Base-by-base conservation (phyloP, 2,888 invertebrate genomes). In the Archaeoteleia sp. region DNA sequence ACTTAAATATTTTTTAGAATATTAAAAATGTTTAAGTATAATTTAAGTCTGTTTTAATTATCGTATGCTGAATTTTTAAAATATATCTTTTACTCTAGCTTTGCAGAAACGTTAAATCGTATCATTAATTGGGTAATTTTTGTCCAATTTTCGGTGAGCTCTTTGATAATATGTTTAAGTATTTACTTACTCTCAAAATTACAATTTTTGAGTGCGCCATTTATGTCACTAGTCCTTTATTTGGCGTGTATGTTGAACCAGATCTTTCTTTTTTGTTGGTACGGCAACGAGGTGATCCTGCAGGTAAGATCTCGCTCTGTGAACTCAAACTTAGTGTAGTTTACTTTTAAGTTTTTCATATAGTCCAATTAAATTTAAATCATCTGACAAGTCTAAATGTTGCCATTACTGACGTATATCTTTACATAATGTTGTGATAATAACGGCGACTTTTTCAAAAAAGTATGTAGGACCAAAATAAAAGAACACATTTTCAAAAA, bases 231-330 rank as follows among this genome's bases (percentile, higher is more conserved):
- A n/a, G 12, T 55, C 2, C 35, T 73, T 5, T 74, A 67, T 30
- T 10, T 70, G 2, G 27, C 9, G 12, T 71, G 70, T 10, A 74
- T 75, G 70, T 29, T 77, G 8, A 70, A 72, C 15, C 80, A 82
- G 53, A 72, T 78, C 10, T 80, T 75, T 48, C 43, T 76, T 2
- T 74, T 74, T 13, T 79, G 78, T n/a, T 79, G 74, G 74, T 76
- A 75, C 14, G 80, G 79, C 39, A 76, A 77, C 51, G 74, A 78
- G 68, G 65, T 75, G 3, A 73, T 67, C 9, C 39, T 73, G 15
- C 58, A 75, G 74, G 78, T 77, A 48, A 49, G 46, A n/a, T 17
- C 37, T 17, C 20, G 45, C 4, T 7, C 20, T 1, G 13, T 13
- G 12, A 39, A 8, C 8, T 20, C 15, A 29, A 32, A 29, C 25